These are phyloP conservation scores for Herpailurus yagouaroundi DNA, from an alignment of 2,113 vertebrate genomes.

Conservation along the genomic window DNA sequence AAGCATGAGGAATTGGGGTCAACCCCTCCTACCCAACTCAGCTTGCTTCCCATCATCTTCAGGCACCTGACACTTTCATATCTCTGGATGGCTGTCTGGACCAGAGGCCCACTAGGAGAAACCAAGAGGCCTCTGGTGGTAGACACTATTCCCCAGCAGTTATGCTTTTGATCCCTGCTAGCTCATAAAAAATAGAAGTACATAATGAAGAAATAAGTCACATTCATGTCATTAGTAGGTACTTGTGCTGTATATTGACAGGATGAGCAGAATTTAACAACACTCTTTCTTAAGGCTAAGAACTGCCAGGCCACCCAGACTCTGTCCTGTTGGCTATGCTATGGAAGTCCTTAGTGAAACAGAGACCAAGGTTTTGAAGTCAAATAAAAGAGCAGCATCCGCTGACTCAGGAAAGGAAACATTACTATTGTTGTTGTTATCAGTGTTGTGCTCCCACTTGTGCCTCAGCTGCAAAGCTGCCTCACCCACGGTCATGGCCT, in stretches of 20 bases:
- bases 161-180: background rate
- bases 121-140: background rate
- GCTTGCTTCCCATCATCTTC: background rate
- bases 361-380: background rate
- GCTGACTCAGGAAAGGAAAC: background rate
- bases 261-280: background rate
- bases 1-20: background rate
- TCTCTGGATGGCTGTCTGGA: background rate
- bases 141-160: background rate
- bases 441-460: background rate
- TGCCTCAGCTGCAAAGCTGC: background rate
- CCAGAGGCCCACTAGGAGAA: background rate
- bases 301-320: background rate
- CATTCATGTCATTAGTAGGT: background rate
- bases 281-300: background rate
- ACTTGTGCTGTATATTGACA: accelerated
- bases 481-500: background rate
- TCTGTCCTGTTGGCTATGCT: background rate
- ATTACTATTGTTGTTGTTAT: too few relatives aligned
- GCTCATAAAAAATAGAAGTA: background rate
- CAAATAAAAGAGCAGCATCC: background rate
- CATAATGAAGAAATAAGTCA: background rate
- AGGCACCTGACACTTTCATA: too few relatives aligned
- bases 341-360: background rate
- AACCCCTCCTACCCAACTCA: background rate